Conservation (phyloP, 1,140 invertebrate genomes). For the Kradibia gibbosae region DNA sequence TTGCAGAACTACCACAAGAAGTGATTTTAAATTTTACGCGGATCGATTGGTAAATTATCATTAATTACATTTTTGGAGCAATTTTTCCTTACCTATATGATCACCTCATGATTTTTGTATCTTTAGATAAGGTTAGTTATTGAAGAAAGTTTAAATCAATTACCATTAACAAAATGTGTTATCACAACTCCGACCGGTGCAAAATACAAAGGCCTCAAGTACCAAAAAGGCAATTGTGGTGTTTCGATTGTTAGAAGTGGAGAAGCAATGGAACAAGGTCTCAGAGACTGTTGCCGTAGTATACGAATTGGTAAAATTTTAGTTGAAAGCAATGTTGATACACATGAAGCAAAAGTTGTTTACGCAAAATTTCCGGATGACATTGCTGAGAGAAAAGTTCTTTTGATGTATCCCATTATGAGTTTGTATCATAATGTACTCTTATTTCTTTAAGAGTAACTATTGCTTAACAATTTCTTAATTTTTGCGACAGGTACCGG, state of each 20-base stretch:
- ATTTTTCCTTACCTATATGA: background rate
- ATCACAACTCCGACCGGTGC: conserved; percentile 95
- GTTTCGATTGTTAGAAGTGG: conserved; percentile 97
- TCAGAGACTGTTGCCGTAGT: conserved; percentile 97
- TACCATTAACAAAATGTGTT: conserved; percentile 91
- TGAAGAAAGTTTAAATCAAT: conserved; percentile 97
- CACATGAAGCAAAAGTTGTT: conserved; percentile 95
- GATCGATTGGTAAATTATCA: conserved; percentile 83
- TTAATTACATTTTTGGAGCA: background rate
- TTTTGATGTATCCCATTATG: conserved; percentile 99
- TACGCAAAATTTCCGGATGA: conserved; percentile 99
- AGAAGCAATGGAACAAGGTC: conserved; percentile 98
- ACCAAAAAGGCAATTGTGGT: conserved; percentile 97
- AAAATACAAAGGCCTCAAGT: conserved; percentile 92
- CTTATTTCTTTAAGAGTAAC: conserved; percentile 3
- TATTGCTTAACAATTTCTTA: background rate
- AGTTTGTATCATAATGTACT: conserved; percentile 75
- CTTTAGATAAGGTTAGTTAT: conserved; percentile 83
- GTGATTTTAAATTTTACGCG: conserved; percentile 99
- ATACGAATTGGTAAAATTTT: conserved; percentile 98
- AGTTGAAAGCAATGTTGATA: conserved; percentile 96
- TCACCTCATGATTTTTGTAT: conserved; percentile 19
- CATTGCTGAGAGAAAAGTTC: conserved; percentile 89
- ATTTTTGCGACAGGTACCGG: conserved; percentile 79
- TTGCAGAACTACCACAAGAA: conserved; percentile 90